These are phyloP conservation scores for Semnornis frantzii DNA, from an alignment of 2,113 vertebrate species.

Conservation along the genomic window DNA sequence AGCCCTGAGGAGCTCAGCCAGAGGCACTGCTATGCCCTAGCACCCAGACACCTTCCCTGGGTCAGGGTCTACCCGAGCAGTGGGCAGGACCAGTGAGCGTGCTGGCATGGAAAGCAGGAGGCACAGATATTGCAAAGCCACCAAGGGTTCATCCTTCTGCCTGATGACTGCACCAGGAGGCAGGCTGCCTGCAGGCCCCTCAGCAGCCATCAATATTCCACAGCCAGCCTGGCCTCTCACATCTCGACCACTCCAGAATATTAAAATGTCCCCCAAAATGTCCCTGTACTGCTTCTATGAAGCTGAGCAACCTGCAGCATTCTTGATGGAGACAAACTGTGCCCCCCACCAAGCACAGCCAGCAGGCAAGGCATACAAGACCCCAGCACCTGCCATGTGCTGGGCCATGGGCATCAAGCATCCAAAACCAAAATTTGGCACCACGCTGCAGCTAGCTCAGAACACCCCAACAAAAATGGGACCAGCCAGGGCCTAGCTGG, in stretches of 20 bases:
- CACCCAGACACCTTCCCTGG: neutral
- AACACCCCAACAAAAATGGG: neutral
- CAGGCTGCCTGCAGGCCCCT: neutral
- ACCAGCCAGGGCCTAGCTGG: neutral
- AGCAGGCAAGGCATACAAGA: neutral
- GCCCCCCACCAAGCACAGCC: neutral
- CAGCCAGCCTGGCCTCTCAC: neutral
- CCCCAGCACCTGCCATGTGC: neutral
- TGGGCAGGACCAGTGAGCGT: accelerated
- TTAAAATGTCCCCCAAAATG: neutral
- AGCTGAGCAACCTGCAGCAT: neutral
- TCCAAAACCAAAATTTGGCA: neutral
- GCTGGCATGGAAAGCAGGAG: accelerated
- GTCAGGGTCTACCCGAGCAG: accelerated
- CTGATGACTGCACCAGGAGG: neutral
- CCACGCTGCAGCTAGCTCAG: neutral
- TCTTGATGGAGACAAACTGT: neutral
- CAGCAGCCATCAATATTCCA: neutral
- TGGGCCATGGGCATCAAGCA: neutral
- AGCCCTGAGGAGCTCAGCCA: neutral
- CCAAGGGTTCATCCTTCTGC: neutral
- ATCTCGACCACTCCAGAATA: neutral
- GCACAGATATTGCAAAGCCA: neutral
- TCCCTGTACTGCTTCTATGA: neutral
- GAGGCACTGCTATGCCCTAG: accelerated